These are phyloP conservation scores for Trachelus tabidus DNA, from an alignment of 2,888 invertebrate genomes.

Conservation along the genomic window DNA sequence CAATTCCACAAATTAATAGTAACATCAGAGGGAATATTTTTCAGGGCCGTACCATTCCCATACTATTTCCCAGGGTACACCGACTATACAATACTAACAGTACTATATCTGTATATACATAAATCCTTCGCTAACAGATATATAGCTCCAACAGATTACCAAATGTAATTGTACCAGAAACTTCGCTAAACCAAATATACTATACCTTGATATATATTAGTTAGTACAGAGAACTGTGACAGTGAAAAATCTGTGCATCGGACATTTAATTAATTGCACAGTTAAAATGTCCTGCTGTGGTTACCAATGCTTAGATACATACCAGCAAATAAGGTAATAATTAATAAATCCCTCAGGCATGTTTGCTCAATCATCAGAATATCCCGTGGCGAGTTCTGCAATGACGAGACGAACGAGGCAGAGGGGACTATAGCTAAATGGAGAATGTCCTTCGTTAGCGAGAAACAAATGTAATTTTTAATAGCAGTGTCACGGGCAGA, in stretches of 20 bases:
- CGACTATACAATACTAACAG: too few species aligned
- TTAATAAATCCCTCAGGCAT: not conserved
- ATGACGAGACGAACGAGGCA: not conserved
- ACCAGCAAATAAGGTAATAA: not conserved
- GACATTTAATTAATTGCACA: not conserved
- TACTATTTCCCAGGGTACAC: too few species aligned
- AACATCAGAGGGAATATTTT: not conserved
- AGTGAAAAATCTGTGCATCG: not conserved
- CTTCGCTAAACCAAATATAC: not conserved
- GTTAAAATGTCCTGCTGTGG: not conserved
- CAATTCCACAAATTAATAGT: not conserved
- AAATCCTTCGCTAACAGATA: not conserved
- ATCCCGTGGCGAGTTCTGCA: not conserved
- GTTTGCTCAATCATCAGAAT: not conserved
- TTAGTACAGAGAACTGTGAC: not conserved
- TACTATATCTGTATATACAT: not conserved
- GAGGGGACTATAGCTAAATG: not conserved
- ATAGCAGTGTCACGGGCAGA: not conserved
- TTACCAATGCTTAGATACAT: not conserved
- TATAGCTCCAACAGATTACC: not conserved
- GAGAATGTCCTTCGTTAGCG: not conserved
- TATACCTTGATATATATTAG: not conserved
- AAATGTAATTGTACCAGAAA: not conserved
- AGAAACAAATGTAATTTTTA: not conserved
- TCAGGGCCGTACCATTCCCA: not conserved